These are phyloP conservation scores for Eilema sororculum DNA, from an alignment of 2,888 invertebrate species.

Conservation along the genomic window DNA sequence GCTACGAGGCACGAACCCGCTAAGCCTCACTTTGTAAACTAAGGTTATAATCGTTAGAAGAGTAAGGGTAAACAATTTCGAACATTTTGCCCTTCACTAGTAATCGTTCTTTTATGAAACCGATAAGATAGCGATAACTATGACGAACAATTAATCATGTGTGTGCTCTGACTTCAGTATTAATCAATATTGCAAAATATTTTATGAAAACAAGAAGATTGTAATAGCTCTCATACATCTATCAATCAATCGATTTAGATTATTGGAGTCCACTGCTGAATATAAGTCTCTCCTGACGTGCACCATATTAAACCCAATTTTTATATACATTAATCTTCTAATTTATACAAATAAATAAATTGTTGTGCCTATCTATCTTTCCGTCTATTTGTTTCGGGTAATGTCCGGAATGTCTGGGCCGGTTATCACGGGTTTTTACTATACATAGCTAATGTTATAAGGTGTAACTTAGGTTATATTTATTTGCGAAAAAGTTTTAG, in stretches of 20 bases:
- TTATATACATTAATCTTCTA: no score
- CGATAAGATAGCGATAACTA: constrained; percentile 35
- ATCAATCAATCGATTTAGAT: neutral
- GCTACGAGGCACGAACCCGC: no score
- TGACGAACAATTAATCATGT: constrained; percentile 16
- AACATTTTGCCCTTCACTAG: constrained; percentile 43
- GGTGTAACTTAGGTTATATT: no score
- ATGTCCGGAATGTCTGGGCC: no score
- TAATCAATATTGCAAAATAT: constrained; percentile 15
- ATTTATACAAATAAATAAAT: no score
- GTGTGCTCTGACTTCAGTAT: neutral
- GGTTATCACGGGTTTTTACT: no score
- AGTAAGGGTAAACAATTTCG: neutral
- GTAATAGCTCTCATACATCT: neutral
- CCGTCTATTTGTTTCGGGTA: no score
- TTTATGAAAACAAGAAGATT: constrained; percentile 9
- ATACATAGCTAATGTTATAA: no score
- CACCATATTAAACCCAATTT: no score
- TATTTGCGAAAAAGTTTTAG: no score
- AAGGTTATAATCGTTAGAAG: neutral
- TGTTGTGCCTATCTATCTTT: no score
- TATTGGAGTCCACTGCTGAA: neutral
- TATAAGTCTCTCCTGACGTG: no score
- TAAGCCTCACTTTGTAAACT: neutral
- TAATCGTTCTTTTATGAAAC: constrained; percentile 31